Percentiles rank a stretch among this genome's conserved stretches.
Evolutionary conservation across 2,888 invertebrate genomes (phyloP).

Genomic region (Sericinus montela): DNA sequence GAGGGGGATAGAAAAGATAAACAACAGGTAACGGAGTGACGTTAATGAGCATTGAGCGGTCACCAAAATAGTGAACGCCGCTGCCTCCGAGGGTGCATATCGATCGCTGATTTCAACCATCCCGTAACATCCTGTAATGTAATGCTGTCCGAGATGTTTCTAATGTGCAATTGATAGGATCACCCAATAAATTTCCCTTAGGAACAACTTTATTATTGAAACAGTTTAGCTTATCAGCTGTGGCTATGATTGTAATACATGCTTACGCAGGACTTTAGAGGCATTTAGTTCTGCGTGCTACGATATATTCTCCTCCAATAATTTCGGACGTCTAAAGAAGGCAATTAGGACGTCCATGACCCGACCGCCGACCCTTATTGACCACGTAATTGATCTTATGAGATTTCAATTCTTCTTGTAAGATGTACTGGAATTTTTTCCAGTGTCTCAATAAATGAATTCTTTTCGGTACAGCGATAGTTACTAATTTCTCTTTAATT

Average conservation of each 20-base stretch:
- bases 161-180: conserved; percentile 29
- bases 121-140: too few species aligned
- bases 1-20: conserved; percentile 57
- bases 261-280: conserved; percentile 27
- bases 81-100: conserved; percentile 41
- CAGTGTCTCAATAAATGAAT: conserved; percentile 22
- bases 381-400: conserved; percentile 65
- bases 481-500: conserved; percentile 21
- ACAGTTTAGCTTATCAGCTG: conserved; percentile 47
- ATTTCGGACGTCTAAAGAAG: conserved; percentile 38
- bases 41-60: conserved; percentile 52
- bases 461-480: conserved; percentile 16
- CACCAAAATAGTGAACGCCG: conserved; percentile 60
- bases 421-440: not conserved
- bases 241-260: conserved; percentile 33
- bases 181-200: conserved; percentile 52
- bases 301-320: conserved; percentile 3
- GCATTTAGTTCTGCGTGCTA: conserved; percentile 5
- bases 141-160: too few species aligned
- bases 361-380: conserved; percentile 61
- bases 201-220: conserved; percentile 52
- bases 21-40: conserved; percentile 41
- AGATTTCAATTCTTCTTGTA: conserved; percentile 44
- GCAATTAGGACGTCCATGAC: conserved; percentile 66
- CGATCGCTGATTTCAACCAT: conserved; percentile 26